Evolutionary conservation across 2,888 invertebrate genomes (phyloP).

Genomic region (Cryptocheilus praepositus): DNA sequence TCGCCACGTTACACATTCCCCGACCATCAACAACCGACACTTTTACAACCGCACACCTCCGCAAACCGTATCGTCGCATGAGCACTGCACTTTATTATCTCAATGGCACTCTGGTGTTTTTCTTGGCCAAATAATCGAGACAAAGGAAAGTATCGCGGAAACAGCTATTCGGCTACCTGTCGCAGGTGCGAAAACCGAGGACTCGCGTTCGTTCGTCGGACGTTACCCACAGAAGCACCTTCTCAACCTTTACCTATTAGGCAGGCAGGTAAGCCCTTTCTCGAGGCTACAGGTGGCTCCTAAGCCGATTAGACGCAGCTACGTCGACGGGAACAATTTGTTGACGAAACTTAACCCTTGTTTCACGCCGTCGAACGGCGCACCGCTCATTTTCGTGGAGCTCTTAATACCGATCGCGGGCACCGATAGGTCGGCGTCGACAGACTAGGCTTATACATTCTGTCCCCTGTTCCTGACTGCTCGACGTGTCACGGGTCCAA

Average conservation of each 20-base stretch:
- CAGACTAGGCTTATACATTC: constrained; percentile 21
- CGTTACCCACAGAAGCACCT: constrained; percentile 27
- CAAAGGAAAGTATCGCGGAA: too few species aligned
- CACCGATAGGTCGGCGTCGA: constrained; percentile 21
- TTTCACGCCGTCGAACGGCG: constrained; percentile 43
- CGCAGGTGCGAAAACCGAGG: constrained; percentile 42
- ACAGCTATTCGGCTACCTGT: constrained; percentile 35
- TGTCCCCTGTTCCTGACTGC: too few species aligned
- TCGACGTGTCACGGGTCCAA: too few species aligned
- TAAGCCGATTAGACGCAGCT: constrained; percentile 67
- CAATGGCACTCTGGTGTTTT: constrained; percentile 1
- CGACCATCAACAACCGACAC: too few species aligned
- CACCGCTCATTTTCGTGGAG: not conserved
- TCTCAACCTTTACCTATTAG: not conserved
- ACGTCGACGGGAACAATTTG: constrained; percentile 54
- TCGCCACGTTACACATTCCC: too few species aligned
- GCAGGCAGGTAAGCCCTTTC: constrained; percentile 29
- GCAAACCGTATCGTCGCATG: too few species aligned
- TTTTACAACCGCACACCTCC: too few species aligned
- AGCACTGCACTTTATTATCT: too few species aligned
- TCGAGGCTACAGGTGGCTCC: constrained; percentile 59
- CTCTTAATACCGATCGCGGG: constrained; percentile 22
- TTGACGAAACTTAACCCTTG: constrained; percentile 63
- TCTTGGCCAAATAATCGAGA: not conserved
- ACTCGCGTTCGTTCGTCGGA: constrained; percentile 33